A percentile compares a stretch with the other conserved stretches of the same genome.
These are phyloP conservation scores for Colostygia pectinataria DNA, from an alignment of 2,888 invertebrate genomes.

Conservation along the genomic window DNA sequence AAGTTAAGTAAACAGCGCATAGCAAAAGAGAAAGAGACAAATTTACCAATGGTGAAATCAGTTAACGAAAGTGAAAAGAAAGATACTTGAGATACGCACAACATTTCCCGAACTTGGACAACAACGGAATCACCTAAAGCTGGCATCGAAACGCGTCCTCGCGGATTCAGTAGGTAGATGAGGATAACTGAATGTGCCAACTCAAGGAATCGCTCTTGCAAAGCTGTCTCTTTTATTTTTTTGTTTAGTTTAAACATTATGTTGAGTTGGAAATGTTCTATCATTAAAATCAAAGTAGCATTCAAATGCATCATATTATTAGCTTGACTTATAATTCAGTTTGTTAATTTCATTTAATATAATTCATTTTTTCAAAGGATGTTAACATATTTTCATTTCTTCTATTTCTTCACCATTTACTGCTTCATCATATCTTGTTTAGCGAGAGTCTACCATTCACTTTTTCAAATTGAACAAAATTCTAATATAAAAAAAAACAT, in stretches of 20 bases:
- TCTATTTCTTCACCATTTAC: conserved; percentile 17
- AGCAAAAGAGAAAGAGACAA: conserved; percentile 74
- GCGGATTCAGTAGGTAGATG: conserved; percentile 64
- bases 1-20: conserved; percentile 87
- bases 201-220: conserved; percentile 67
- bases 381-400: conserved; percentile 21
- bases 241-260: conserved; percentile 66
- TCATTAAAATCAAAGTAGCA: conserved; percentile 55
- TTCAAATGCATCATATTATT: conserved; percentile 60
- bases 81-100: conserved; percentile 71
- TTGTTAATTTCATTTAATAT: conserved; percentile 78
- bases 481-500: conserved; percentile 38
- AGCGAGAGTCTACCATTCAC: neutral
- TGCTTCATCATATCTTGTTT: conserved; percentile 9
- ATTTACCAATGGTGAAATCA: conserved; percentile 52
- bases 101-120: conserved; percentile 70
- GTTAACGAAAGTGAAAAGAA: conserved; percentile 76
- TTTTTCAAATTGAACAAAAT: conserved; percentile 14
- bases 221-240: conserved; percentile 61
- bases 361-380: conserved; percentile 56
- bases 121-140: conserved; percentile 75
- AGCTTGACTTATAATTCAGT: conserved; percentile 75
- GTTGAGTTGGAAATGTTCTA: conserved; percentile 60
- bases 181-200: conserved; percentile 69
- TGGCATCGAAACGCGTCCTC: conserved; percentile 69